Evolutionary conservation across 1,140 invertebrate genomes (phyloP).

Genomic region (Listronotus bonariensis): DNA sequence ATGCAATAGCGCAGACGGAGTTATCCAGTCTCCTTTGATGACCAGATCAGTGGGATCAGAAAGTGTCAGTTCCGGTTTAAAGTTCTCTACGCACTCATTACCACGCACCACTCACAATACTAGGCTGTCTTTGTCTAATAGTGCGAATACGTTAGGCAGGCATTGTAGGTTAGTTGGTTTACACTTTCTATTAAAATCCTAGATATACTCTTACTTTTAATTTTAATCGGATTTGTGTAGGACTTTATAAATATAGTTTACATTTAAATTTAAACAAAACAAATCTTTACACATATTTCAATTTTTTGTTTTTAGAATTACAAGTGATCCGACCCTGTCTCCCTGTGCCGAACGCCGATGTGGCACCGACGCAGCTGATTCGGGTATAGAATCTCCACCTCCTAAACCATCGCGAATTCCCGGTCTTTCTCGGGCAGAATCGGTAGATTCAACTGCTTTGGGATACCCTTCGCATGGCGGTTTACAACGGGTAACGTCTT

Average conservation of each 20-base stretch:
- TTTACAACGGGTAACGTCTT: slow-evolving; percentile 63
- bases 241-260: no score
- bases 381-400: slow-evolving; percentile 61
- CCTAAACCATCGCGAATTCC: slow-evolving; percentile 74
- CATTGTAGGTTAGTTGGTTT: slow-evolving; percentile 49
- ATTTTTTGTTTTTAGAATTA: slow-evolving; percentile 56
- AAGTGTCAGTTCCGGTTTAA: slow-evolving; percentile 48
- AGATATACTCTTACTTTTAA: no score
- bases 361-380: slow-evolving; percentile 45
- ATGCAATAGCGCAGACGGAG: slow-evolving; percentile 66
- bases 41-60: slow-evolving; percentile 53
- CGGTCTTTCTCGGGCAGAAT: slow-evolving; percentile 55
- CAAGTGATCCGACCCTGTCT: slow-evolving; percentile 63
- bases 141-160: slow-evolving; percentile 49
- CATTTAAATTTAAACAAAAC: slow-evolving; percentile 19
- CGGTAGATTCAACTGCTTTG: slow-evolving; percentile 52
- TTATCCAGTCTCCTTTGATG: slow-evolving; percentile 59
- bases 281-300: slow-evolving; percentile 44
- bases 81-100: slow-evolving; percentile 64
- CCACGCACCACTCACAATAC: slow-evolving; percentile 55
- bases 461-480: slow-evolving; percentile 43
- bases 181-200: no score
- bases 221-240: no score
- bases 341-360: slow-evolving; percentile 56
- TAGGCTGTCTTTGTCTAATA: slow-evolving; percentile 50